Percentiles rank a stretch among this genome's conserved stretches.
Conservation (phyloP, 2,797 vertebrate species). For the Thaleichthys pacificus region DNA sequence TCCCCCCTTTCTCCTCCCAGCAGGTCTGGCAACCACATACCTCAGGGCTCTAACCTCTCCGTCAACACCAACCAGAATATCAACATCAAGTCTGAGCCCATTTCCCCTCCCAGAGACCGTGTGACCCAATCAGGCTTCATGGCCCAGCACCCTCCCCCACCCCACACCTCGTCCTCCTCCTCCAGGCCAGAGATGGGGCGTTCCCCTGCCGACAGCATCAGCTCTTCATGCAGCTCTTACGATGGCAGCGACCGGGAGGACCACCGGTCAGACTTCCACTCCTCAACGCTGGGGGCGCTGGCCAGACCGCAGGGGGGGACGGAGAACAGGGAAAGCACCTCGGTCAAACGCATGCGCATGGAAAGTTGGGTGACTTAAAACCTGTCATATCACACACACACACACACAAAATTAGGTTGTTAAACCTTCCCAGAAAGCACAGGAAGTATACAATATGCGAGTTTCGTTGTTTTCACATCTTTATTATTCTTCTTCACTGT, state of each 20-base stretch:
- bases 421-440: constrained; percentile 42
- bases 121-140: constrained; percentile 82
- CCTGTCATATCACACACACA: neutral
- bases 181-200: constrained; percentile 83
- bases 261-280: constrained; percentile 82
- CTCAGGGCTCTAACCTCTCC: constrained; percentile 84
- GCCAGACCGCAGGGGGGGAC: constrained; percentile 58
- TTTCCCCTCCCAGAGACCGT: constrained; percentile 88
- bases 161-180: constrained; percentile 45
- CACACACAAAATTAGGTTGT: neutral
- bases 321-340: constrained; percentile 82
- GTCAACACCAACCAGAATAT: constrained; percentile 87
- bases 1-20: neutral
- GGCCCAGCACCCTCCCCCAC: constrained; percentile 56
- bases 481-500: neutral
- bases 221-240: constrained; percentile 93
- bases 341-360: constrained; percentile 90
- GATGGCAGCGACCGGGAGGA: constrained; percentile 93
- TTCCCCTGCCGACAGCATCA: constrained; percentile 89
- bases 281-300: constrained; percentile 52
- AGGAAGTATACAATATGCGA: constrained; percentile 58
- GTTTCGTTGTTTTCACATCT: constrained; percentile 23
- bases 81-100: constrained; percentile 93
- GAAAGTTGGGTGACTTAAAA: constrained; percentile 94
- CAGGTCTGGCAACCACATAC: constrained; percentile 79